phyloP scores from a whole-genome alignment of 1,140 invertebrate species.

The Galleria mellonella region DNA sequence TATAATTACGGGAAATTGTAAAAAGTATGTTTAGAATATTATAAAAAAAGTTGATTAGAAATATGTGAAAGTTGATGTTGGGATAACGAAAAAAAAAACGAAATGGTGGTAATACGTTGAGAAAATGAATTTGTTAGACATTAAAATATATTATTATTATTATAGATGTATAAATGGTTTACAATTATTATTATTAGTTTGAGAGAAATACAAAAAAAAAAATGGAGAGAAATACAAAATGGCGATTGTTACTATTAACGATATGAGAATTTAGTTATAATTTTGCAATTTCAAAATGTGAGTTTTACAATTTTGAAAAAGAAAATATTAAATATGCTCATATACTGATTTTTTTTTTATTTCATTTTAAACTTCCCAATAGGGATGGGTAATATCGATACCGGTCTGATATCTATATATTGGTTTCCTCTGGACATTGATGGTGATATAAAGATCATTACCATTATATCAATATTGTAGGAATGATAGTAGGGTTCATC shows the following conservation, averaged over 20 bases:
- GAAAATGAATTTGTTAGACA: conserved; percentile 70
- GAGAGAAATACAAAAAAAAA: conserved; percentile 56
- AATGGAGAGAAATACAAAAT: conserved; percentile 49
- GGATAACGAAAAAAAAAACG: conserved; percentile 45
- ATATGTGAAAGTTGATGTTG: conserved; percentile 62
- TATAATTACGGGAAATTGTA: conserved; percentile 51
- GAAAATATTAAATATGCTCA: conserved; percentile 74
- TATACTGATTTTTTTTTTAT: conserved; percentile 54
- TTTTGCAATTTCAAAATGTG: conserved; percentile 74
- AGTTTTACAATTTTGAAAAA: conserved; percentile 74
- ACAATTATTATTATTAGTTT: conserved; percentile 68
- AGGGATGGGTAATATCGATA: too few relatives aligned
- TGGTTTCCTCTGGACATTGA: too few relatives aligned
- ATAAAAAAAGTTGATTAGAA: conserved; percentile 64
- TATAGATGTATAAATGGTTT: conserved; percentile 72
- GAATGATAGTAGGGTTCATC: too few relatives aligned
- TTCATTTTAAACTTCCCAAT: conserved; percentile 12
- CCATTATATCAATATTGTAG: too few relatives aligned
- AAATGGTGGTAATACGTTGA: conserved; percentile 53
- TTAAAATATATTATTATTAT: conserved; percentile 73
- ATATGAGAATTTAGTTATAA: conserved; percentile 74
- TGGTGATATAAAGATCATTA: too few relatives aligned
- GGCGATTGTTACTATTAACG: conserved; percentile 71
- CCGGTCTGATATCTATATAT: too few relatives aligned
- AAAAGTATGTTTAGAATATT: conserved; percentile 66